Evolutionary conservation across 2,113 vertebrate genomes (phyloP).

Genomic region (Zapornia atra): DNA sequence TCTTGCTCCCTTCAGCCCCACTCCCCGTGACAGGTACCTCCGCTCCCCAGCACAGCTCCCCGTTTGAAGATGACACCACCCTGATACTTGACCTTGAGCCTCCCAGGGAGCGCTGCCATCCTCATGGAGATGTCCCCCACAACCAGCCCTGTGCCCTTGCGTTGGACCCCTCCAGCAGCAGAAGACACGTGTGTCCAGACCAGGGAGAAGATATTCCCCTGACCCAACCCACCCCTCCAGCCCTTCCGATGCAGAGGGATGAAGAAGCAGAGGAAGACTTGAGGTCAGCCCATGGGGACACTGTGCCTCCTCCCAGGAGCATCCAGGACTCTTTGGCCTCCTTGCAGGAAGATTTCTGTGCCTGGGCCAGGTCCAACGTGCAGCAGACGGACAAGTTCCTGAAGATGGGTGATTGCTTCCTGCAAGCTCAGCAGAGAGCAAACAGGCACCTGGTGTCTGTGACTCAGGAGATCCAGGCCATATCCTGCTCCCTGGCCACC

Average conservation of each 20-base stretch:
- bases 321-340: neutral
- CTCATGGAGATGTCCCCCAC: neutral
- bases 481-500: neutral
- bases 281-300: neutral
- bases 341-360: neutral
- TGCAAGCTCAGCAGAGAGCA: neutral
- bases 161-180: fast-evolving
- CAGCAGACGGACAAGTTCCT: neutral
- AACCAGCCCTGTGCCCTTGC: neutral
- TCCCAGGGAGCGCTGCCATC: neutral
- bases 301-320: neutral
- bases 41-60: neutral
- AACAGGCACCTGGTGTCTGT: neutral
- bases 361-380: neutral
- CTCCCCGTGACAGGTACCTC: neutral
- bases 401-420: fast-evolving
- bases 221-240: neutral
- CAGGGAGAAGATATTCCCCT: neutral
- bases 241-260: neutral
- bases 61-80: neutral
- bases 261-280: neutral
- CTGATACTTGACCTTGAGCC: neutral
- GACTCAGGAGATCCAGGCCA: neutral
- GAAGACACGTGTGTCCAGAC: neutral
- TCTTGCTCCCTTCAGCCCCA: neutral